Evolutionary conservation across 2,113 vertebrate species (phyloP), one percentile per base, ranked within the genome.

Genomic region (Paedocypris sp.): DNA sequence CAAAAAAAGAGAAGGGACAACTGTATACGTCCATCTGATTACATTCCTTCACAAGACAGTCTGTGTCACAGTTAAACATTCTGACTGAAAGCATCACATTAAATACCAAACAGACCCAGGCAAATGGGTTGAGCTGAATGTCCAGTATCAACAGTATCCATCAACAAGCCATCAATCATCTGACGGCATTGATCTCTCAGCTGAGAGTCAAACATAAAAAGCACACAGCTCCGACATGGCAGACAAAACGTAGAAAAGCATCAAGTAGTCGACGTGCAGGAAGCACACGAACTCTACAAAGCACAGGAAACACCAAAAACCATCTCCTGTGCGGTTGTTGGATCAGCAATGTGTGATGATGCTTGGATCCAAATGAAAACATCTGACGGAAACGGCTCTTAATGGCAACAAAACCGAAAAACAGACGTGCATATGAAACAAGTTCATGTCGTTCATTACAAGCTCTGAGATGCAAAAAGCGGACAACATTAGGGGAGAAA

Each of bases 131-230:
- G 23, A 57, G 35, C 18, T 18, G 4, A 18, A 7, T 10, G 10
- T 39, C 39, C 46, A 3, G 11, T 51, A 42, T 43, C 46, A 62
- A 36, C 16, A 19, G 36, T 31, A 60, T 42, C 38, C 46, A 33
- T 47, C 41, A n/a, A n/a, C n/a, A n/a, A n/a, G n/a, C n/a, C 25
- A 42, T 53, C 18, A 28, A 54, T 36, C 47, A 61, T 43, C 39
- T 50, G 20, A 15, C 20, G 12, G 33, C 48, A 58, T 33, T 62
- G 51, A 66, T 70, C 31, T 51, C 33, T 52, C 26, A 31, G 20
- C 33, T 36, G 29, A 63, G 35, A 33, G 39, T 60, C 19, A 35
- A 69, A 45, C 22, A 46, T 32, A 57, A 51, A 52, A 35, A 38
- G 54, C 51, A 31, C 59, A 43, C 8, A 50, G 6, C 38, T 39